Evolutionary conservation across 2,888 invertebrate genomes (phyloP).

Genomic region (Ypsolopha sequella): DNA sequence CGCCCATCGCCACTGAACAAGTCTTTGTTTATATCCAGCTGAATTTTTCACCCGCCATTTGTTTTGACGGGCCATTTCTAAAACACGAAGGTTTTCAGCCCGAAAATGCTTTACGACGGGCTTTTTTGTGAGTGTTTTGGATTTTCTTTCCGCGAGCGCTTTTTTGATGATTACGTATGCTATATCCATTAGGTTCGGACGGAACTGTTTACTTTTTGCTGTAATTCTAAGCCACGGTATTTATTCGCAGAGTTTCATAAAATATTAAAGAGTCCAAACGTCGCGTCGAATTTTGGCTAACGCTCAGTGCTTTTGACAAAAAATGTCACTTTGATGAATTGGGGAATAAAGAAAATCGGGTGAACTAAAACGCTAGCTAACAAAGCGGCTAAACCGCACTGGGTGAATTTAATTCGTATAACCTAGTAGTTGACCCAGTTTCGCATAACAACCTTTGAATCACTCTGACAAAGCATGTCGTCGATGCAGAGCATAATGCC

Average conservation of each 20-base stretch:
- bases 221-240: background rate
- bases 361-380: too few species aligned
- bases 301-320: too few species aligned
- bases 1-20: slow-evolving; percentile 47
- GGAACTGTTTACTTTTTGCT: background rate
- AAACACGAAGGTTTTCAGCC: slow-evolving; percentile 40
- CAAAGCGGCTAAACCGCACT: too few species aligned
- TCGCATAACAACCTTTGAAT: slow-evolving; percentile 55
- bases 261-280: too few species aligned
- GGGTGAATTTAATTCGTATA: too few species aligned
- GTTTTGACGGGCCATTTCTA: slow-evolving; percentile 53
- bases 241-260: background rate
- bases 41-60: slow-evolving; percentile 62
- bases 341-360: too few species aligned
- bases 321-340: too few species aligned
- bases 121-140: slow-evolving; percentile 23
- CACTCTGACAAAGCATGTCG: slow-evolving; percentile 50
- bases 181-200: slow-evolving; percentile 5
- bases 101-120: slow-evolving; percentile 38
- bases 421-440: slow-evolving; percentile 43
- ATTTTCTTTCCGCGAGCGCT: slow-evolving; percentile 27
- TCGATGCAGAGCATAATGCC: slow-evolving; percentile 54
- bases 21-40: slow-evolving; percentile 61
- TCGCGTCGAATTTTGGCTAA: too few species aligned
- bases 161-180: slow-evolving; percentile 26